Evolutionary conservation across 2,797 vertebrate species (phyloP).

Genomic region (Anguilla megastoma): DNA sequence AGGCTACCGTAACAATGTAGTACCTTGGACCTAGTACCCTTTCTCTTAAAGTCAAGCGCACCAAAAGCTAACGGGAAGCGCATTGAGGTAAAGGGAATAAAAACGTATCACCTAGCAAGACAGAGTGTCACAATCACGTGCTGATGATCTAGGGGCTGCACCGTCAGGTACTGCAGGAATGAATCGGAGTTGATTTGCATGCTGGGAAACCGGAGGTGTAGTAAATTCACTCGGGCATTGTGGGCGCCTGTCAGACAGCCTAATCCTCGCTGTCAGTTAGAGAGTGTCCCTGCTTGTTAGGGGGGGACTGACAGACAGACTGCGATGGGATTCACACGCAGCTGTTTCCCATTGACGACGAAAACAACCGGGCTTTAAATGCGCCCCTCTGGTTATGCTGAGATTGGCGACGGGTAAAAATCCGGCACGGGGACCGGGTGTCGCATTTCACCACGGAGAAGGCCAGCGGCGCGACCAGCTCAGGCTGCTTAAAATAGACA

Average conservation of each 20-base stretch:
- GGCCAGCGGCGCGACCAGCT: slow-evolving; percentile 36
- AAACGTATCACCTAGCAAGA: not conserved
- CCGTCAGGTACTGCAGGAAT: not conserved
- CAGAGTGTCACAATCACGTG: not conserved
- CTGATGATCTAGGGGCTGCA: not conserved
- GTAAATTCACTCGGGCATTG: not conserved
- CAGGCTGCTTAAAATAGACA: slow-evolving; percentile 60
- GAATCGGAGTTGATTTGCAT: not conserved
- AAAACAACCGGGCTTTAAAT: slow-evolving; percentile 19
- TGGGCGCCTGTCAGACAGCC: not conserved
- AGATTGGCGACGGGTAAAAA: slow-evolving; percentile 16
- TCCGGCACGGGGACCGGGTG: slow-evolving; percentile 4
- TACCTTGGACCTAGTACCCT: not conserved
- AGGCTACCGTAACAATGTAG: too few species aligned
- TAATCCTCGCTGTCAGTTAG: not conserved
- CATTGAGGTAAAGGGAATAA: not conserved
- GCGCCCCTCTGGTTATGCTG: not conserved
- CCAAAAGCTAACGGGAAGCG: too few species aligned
- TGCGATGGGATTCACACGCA: not conserved
- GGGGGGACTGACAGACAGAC: not conserved
- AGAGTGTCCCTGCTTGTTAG: not conserved
- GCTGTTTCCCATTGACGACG: not conserved
- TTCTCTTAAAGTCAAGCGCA: not conserved
- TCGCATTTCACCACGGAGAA: slow-evolving; percentile 49
- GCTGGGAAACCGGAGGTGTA: not conserved